A percentile compares a stretch with the other conserved stretches of the same genome.
These are phyloP conservation scores for Struthio camelus DNA, from an alignment of 2,113 vertebrate species.

Conservation along the genomic window DNA sequence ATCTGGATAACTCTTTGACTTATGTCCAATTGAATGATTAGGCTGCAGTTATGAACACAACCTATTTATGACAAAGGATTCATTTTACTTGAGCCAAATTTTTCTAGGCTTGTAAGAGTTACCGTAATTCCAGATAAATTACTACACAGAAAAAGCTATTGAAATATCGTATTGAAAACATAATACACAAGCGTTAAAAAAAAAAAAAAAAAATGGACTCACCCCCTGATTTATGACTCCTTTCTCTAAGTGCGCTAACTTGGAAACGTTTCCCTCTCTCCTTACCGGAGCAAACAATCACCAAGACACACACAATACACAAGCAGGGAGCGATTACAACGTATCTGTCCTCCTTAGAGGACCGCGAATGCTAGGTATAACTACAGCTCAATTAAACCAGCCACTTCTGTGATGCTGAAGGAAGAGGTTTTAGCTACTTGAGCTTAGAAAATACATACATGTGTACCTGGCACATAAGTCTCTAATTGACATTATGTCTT, in stretches of 20 bases:
- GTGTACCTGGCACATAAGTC: not conserved
- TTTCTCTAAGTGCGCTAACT: conserved; percentile 68
- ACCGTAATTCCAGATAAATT: conserved; percentile 73
- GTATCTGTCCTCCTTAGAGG: conserved; percentile 36
- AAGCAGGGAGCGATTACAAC: conserved; percentile 3
- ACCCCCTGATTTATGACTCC: conserved; percentile 72
- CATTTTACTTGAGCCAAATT: conserved; percentile 65
- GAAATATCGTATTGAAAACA: conserved; percentile 73
- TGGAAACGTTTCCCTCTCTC: conserved; percentile 47
- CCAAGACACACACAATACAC: not conserved
- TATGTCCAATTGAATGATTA: conserved; percentile 65
- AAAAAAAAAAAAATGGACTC: conserved; percentile 30
- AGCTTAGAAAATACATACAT: not conserved
- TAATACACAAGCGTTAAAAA: conserved; percentile 71
- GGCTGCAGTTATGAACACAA: conserved; percentile 54
- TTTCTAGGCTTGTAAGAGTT: conserved; percentile 67
- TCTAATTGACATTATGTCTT: not conserved
- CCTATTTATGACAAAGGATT: conserved; percentile 71
- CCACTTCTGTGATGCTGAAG: not conserved
- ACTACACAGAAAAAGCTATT: conserved; percentile 63
- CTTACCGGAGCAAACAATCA: not conserved
- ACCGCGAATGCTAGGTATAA: conserved; percentile 27
- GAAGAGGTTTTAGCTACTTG: conserved; percentile 25
- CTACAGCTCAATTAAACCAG: conserved; percentile 39
- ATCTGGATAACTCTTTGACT: conserved; percentile 58